These are phyloP conservation scores for Balaenoptera acutorostrata DNA, from an alignment of 2,113 vertebrate species.

Conservation along the genomic window DNA sequence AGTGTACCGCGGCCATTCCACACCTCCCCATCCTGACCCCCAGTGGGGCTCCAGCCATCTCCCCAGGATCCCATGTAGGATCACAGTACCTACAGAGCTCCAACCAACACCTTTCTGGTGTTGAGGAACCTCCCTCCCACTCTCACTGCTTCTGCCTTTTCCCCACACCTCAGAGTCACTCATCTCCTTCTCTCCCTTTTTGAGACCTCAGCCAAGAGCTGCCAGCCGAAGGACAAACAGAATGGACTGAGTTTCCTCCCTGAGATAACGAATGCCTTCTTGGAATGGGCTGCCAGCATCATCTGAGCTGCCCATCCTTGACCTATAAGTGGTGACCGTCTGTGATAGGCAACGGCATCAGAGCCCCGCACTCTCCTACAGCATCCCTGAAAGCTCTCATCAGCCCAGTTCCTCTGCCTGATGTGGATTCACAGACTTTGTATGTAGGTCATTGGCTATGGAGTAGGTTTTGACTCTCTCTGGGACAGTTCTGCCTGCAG, in stretches of 20 bases:
- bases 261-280: not conserved
- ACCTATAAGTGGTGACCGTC: not conserved
- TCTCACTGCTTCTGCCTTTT: not conserved
- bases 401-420: not conserved
- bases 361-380: not conserved
- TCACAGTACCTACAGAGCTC: not conserved
- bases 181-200: not conserved
- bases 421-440: not conserved
- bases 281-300: not conserved
- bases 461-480: not conserved
- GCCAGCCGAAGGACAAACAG: not conserved
- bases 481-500: not conserved
- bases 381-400: not conserved
- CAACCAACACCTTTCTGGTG: not conserved
- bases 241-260: not conserved
- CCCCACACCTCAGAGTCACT: not conserved
- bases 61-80: not conserved
- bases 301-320: fast-evolving
- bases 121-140: not conserved
- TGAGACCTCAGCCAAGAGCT: not conserved
- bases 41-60: too few species aligned
- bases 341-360: too few species aligned
- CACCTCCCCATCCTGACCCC: not conserved
- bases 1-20: not conserved
- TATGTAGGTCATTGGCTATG: not conserved